A percentile compares a stretch with the other conserved stretches of the same genome.
These are phyloP conservation scores for Trichogramma evanescens DNA, from an alignment of 2,888 invertebrate species.

Conservation along the genomic window DNA sequence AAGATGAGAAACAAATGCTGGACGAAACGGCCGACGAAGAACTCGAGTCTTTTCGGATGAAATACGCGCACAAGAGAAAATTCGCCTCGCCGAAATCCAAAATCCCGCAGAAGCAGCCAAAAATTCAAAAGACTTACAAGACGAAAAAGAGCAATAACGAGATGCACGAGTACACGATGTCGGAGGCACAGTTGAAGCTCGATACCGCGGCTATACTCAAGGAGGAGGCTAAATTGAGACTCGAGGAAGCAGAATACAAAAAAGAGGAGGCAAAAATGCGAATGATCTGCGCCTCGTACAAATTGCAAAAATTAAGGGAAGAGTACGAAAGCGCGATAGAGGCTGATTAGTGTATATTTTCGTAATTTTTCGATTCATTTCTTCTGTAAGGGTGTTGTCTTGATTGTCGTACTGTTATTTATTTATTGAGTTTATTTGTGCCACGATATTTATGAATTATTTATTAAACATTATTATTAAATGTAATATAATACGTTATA, in stretches of 20 bases:
- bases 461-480: not conserved
- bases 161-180: constrained; percentile 30
- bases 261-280: constrained; percentile 36
- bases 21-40: not conserved
- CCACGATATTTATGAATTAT: not conserved
- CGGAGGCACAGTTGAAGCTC: constrained; percentile 34
- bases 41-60: too few species aligned
- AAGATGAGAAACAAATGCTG: too few species aligned
- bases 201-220: constrained; percentile 33
- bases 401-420: not conserved
- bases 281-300: constrained; percentile 34
- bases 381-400: too few species aligned
- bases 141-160: constrained; percentile 23
- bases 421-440: not conserved
- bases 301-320: constrained; percentile 31
- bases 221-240: constrained; percentile 33
- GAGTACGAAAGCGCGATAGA: constrained; percentile 19
- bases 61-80: constrained; percentile 1
- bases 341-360: not conserved
- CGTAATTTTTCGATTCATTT: not conserved
- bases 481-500: not conserved
- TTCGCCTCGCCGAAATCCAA: not conserved
- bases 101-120: constrained; percentile 14
- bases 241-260: constrained; percentile 35
- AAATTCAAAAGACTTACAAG: constrained; percentile 23